phyloP scores from a whole-genome alignment of 2,888 invertebrate genomes.

The Rhabditoides inermis region DNA sequence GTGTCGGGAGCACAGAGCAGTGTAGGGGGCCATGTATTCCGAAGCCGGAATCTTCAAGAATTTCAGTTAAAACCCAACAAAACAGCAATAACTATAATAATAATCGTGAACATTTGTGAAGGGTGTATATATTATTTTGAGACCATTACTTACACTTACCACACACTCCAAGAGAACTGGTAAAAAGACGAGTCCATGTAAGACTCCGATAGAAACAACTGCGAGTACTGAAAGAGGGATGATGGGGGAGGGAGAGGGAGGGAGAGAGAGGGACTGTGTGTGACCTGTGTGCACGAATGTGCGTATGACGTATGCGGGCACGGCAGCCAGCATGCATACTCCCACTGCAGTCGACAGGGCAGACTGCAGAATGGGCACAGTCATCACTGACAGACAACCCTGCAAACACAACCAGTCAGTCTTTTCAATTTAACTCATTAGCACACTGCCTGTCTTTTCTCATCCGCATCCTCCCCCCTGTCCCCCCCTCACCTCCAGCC shows the following conservation, averaged over 20 bases:
- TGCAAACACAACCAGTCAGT: too few relatives aligned
- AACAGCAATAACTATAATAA: too few relatives aligned
- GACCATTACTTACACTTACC: constrained; percentile 12
- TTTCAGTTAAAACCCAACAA: too few relatives aligned
- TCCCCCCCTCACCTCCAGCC: constrained; percentile 40
- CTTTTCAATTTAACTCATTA: not conserved
- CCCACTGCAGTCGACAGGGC: constrained; percentile 44
- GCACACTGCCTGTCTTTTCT: too few relatives aligned
- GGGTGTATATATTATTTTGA: not conserved
- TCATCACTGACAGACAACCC: constrained; percentile 38
- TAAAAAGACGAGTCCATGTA: constrained; percentile 43
- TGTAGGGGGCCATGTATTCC: not conserved
- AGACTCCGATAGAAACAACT: constrained; percentile 41
- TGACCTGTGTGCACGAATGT: constrained; percentile 48
- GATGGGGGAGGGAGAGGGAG: too few relatives aligned
- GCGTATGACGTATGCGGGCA: constrained; percentile 46
- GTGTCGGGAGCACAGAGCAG: too few relatives aligned
- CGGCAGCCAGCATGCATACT: constrained; percentile 36
- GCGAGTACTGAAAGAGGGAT: too few relatives aligned
- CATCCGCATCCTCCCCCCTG: too few relatives aligned
- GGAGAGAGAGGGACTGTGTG: too few relatives aligned
- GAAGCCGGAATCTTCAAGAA: not conserved
- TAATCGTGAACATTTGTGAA: too few relatives aligned
- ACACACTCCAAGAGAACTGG: constrained; percentile 42
- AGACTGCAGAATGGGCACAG: constrained; percentile 43